Evolutionary conservation across 2,888 invertebrate genomes (phyloP).

Genomic region (Xestia sexstrigata): DNA sequence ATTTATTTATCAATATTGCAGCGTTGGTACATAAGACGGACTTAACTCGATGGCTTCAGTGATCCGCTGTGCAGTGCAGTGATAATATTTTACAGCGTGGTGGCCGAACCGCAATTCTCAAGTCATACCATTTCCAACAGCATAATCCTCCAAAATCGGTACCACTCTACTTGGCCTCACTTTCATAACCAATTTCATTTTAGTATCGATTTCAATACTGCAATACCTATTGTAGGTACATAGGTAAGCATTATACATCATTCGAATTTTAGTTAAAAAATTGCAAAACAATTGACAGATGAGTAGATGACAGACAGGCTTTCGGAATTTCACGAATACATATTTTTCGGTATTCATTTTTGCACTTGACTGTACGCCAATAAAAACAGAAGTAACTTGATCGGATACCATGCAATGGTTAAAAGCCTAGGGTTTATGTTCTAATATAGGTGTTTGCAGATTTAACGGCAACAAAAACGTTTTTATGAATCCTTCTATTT

Average conservation of each 20-base stretch:
- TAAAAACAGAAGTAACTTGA: conserved; percentile 17
- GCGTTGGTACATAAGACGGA: neutral
- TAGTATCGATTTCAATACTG: neutral
- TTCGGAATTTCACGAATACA: neutral
- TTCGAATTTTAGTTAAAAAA: neutral
- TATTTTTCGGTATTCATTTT: neutral
- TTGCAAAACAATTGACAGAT: neutral
- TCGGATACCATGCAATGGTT: conserved; percentile 11
- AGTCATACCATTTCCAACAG: conserved; percentile 22
- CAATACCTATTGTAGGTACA: neutral
- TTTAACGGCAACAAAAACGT: neutral
- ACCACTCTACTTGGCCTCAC: conserved; percentile 2
- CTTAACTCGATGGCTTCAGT: conserved; percentile 14
- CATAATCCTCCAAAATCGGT: conserved; percentile 43
- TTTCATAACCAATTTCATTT: conserved; percentile 6
- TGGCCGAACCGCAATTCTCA: conserved; percentile 12
- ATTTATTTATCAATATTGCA: conserved; percentile 5
- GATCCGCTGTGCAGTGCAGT: conserved; percentile 27
- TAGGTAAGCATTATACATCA: neutral
- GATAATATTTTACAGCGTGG: conserved; percentile 41
- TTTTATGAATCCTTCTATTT: neutral
- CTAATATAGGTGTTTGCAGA: conserved; percentile 22
- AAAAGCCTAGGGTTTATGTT: neutral
- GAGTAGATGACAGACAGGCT: too few relatives aligned
- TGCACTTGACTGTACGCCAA: conserved; percentile 23